These are phyloP conservation scores for Eupeodes corollae DNA, from an alignment of 1,140 invertebrate genomes.

Conservation along the genomic window DNA sequence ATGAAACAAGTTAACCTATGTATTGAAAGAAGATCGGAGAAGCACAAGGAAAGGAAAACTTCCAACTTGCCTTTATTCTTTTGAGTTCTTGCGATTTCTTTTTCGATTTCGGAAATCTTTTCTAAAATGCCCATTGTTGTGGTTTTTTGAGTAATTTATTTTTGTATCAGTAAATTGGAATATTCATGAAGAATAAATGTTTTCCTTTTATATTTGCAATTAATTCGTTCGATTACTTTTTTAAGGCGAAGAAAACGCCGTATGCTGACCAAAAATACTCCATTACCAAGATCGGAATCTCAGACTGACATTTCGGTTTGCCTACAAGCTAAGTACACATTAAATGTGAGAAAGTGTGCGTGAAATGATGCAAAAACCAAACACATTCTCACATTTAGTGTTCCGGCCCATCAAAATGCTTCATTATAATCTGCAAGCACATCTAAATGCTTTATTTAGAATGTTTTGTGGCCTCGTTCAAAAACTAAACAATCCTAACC, in stretches of 20 bases:
- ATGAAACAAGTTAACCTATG: not conserved
- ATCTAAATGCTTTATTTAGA: no score
- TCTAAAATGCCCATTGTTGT: slow-evolving; percentile 86
- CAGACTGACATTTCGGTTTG: no score
- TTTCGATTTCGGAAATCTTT: slow-evolving; percentile 96
- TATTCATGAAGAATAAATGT: not conserved
- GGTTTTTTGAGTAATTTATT: no score
- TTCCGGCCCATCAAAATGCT: no score
- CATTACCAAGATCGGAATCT: no score
- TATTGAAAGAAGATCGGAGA: not conserved
- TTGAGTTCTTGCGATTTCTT: slow-evolving; percentile 95
- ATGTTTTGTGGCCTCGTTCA: no score
- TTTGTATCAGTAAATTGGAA: not conserved
- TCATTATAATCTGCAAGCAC: no score
- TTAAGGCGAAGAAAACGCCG: not conserved
- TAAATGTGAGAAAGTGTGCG: no score
- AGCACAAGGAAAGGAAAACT: not conserved
- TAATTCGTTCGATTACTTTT: not conserved
- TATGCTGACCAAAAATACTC: not conserved
- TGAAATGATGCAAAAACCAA: no score
- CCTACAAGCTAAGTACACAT: no score
- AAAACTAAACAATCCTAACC: no score
- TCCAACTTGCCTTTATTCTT: slow-evolving; percentile 94
- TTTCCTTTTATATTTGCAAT: not conserved
- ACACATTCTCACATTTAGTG: no score